Evolutionary conservation across 2,888 invertebrate species (phyloP).

Genomic region (Galeopsomyia nigrocyanea): DNA sequence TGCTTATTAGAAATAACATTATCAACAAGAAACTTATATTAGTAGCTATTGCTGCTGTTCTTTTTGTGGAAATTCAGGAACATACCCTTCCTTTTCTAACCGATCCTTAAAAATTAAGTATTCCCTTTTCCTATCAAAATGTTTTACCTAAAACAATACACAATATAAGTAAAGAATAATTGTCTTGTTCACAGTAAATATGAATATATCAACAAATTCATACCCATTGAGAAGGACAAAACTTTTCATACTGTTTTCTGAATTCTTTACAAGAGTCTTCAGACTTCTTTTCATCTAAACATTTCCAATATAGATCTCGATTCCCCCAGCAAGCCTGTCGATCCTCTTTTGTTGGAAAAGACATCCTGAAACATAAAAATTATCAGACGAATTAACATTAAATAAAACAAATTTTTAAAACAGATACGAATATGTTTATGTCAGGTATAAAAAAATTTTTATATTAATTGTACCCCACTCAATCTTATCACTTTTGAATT

Average conservation of each 20-base stretch:
- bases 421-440: not conserved
- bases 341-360: constrained; percentile 85
- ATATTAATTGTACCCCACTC: not conserved
- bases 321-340: constrained; percentile 87
- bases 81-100: constrained; percentile 88
- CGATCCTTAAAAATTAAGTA: constrained; percentile 90
- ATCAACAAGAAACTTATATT: constrained; percentile 62
- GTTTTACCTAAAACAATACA: constrained; percentile 76
- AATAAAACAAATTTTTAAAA: constrained; percentile 3
- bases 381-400: constrained; percentile 11
- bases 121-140: constrained; percentile 92
- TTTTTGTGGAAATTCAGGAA: constrained; percentile 74
- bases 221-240: constrained; percentile 88
- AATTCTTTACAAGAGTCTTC: constrained; percentile 80
- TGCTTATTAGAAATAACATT: constrained; percentile 52
- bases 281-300: constrained; percentile 80
- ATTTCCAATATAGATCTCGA: constrained; percentile 91
- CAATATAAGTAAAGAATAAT: constrained; percentile 26
- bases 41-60: constrained; percentile 64
- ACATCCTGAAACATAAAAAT: constrained; percentile 72
- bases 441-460: constrained; percentile 4
- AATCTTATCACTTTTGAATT: too few species aligned
- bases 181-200: not conserved
- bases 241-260: constrained; percentile 81
- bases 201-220: constrained; percentile 49